These are phyloP conservation scores for Poeciliopsis gracilis DNA, from an alignment of 2,797 vertebrate species.

Conservation along the genomic window DNA sequence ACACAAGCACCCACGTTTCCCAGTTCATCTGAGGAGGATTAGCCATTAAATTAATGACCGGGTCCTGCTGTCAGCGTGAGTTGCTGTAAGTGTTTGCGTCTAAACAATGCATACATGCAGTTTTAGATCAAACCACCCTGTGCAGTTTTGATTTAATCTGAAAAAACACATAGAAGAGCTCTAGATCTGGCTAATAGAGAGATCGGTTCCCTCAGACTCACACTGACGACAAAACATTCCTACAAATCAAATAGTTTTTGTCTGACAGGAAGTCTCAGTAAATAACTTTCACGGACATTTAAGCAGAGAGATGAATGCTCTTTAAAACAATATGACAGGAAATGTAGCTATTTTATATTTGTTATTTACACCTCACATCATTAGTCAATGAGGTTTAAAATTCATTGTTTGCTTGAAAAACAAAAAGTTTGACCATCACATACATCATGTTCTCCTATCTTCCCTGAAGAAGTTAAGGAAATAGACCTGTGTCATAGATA, in stretches of 20 bases:
- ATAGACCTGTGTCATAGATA: background rate
- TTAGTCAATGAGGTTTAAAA: background rate
- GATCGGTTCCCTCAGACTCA: slow-evolving; percentile 26
- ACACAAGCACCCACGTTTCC: slow-evolving; percentile 47
- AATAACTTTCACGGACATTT: background rate
- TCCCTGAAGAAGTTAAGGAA: background rate
- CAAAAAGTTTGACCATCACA: background rate
- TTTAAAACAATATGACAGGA: background rate
- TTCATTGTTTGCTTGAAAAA: background rate
- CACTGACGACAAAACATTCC: slow-evolving; percentile 3
- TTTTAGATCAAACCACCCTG: background rate
- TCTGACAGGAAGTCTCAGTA: slow-evolving; percentile 13
- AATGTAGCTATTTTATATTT: background rate
- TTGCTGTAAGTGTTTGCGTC: slow-evolving; percentile 8
- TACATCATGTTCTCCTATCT: background rate
- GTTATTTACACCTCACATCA: background rate
- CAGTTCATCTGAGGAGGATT: slow-evolving; percentile 53
- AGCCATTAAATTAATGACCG: slow-evolving; percentile 54
- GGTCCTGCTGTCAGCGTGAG: slow-evolving; percentile 6
- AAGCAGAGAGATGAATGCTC: background rate
- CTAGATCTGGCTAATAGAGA: slow-evolving; percentile 19
- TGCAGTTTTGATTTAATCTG: slow-evolving; percentile 23
- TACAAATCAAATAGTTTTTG: background rate
- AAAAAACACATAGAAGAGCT: slow-evolving; percentile 24
- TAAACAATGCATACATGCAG: background rate